These are phyloP conservation scores for Hecatera dysodea DNA, from an alignment of 2,888 invertebrate species.

Conservation along the genomic window DNA sequence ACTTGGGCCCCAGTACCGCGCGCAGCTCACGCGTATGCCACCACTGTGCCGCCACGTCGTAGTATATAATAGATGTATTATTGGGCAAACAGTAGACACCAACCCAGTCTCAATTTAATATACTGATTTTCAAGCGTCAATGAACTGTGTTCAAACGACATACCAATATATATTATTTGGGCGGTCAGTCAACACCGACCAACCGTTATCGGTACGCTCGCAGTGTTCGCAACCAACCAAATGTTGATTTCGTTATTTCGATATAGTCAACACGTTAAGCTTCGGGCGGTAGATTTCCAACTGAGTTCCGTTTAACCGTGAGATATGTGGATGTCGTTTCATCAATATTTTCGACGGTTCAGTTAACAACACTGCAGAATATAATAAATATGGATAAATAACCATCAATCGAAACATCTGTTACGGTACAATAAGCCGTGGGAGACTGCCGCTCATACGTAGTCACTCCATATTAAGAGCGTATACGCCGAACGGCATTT, in stretches of 20 bases:
- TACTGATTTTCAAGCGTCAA: background rate
- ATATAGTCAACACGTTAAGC: background rate
- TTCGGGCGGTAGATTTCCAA: conserved; percentile 1
- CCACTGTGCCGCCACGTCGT: no score
- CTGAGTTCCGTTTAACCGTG: background rate
- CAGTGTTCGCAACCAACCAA: conserved; percentile 17
- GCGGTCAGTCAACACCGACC: background rate
- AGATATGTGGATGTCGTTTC: background rate
- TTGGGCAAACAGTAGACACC: no score
- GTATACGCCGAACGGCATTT: no score
- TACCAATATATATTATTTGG: background rate
- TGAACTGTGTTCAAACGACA: background rate
- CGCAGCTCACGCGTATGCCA: no score
- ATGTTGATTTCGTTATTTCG: conserved; percentile 26
- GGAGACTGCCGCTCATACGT: no score
- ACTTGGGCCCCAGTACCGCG: no score
- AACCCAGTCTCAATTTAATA: background rate
- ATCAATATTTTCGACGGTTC: conserved; percentile 8
- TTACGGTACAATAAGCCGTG: no score
- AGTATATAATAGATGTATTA: no score
- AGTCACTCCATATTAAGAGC: no score
- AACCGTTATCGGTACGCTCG: conserved; percentile 6
- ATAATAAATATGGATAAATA: background rate
- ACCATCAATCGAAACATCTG: no score
- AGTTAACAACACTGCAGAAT: background rate